Evolutionary conservation across 2,113 vertebrate genomes (phyloP).

Genomic region (Bubalus kerabau): DNA sequence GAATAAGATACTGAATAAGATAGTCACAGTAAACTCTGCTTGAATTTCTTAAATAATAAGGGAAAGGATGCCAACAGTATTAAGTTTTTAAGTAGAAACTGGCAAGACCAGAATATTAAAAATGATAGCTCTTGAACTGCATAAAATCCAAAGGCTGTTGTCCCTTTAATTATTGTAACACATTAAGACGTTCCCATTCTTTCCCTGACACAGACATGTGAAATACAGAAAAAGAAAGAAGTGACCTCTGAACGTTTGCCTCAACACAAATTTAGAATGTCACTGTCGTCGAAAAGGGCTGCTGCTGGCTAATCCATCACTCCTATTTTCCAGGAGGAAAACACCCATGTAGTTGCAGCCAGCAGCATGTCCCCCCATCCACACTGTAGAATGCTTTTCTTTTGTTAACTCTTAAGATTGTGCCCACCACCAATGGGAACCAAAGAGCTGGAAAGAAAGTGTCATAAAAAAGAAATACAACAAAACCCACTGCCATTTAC

Average conservation of each 20-base stretch:
- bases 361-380: neutral
- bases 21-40: neutral
- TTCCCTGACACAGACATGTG: neutral
- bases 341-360: accelerated
- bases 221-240: neutral
- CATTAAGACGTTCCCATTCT: conserved; percentile 27
- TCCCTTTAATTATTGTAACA: neutral
- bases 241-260: neutral
- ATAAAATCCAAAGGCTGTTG: neutral
- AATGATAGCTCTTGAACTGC: neutral
- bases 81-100: neutral
- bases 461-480: neutral
- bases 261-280: neutral
- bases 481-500: neutral
- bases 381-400: neutral
- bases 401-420: neutral
- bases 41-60: neutral
- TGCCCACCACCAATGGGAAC: neutral
- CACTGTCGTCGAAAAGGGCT: neutral
- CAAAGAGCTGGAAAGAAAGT: conserved; percentile 51
- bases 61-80: neutral
- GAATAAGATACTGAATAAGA: neutral
- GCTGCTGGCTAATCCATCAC: neutral
- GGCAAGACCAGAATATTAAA: neutral
- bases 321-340: neutral